A percentile compares a stretch with the other conserved stretches of the same genome.
Evolutionary conservation across 2,888 invertebrate genomes (phyloP).

Genomic region (Glaucopsyche alexis): DNA sequence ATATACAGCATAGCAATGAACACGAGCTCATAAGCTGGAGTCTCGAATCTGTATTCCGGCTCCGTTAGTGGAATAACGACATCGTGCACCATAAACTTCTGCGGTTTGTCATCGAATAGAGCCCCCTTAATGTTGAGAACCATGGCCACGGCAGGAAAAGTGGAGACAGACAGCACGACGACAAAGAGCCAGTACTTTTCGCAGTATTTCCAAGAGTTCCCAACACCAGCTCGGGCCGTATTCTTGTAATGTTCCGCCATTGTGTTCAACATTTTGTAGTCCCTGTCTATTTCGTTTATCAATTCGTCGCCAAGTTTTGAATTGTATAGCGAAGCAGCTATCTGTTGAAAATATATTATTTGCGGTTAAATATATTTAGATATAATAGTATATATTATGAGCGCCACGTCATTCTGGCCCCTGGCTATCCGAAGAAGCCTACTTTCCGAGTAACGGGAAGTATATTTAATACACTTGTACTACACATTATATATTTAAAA

Average conservation of each 20-base stretch:
- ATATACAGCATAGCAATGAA: constrained; percentile 49
- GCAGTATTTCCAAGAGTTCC: constrained; percentile 45
- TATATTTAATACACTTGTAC: too few relatives aligned
- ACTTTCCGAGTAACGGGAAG: too few relatives aligned
- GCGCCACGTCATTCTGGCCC: too few relatives aligned
- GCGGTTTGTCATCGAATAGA: constrained; percentile 43
- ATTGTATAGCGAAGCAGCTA: constrained; percentile 35
- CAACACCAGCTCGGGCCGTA: constrained; percentile 41
- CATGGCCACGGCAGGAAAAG: constrained; percentile 51
- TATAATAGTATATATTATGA: too few relatives aligned
- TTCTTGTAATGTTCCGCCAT: constrained; percentile 40
- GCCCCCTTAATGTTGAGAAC: constrained; percentile 46
- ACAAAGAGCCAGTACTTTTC: constrained; percentile 50
- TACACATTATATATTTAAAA: too few relatives aligned
- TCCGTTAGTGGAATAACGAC: constrained; percentile 45
- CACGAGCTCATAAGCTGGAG: constrained; percentile 54
- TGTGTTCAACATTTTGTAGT: constrained; percentile 46
- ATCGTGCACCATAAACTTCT: constrained; percentile 59
- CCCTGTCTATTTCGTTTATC: constrained; percentile 52
- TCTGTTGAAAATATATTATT: background rate
- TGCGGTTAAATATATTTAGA: too few relatives aligned
- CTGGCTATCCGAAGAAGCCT: too few relatives aligned
- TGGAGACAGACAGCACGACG: constrained; percentile 44
- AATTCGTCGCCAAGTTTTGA: constrained; percentile 45
- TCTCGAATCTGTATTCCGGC: constrained; percentile 46